These are phyloP conservation scores for Dynastes grantii DNA, from an alignment of 2,888 invertebrate genomes.

Conservation along the genomic window DNA sequence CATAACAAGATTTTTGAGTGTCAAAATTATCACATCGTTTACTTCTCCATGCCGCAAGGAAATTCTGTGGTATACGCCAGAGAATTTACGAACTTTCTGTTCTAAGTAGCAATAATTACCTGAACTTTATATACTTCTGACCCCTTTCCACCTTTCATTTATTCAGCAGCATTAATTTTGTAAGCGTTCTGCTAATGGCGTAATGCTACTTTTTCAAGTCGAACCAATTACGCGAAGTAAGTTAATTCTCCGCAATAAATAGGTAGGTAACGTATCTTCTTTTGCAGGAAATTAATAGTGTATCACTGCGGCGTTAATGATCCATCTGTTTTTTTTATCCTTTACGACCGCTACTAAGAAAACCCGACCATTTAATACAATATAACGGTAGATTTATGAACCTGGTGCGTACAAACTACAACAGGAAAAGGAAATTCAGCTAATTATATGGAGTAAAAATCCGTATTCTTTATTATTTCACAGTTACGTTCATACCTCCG, in stretches of 20 bases:
- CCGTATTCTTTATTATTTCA: constrained; percentile 40
- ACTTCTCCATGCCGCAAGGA: not conserved
- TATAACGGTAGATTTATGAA: constrained; percentile 45
- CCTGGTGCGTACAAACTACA: constrained; percentile 28
- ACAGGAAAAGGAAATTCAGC: constrained; percentile 51
- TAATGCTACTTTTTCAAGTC: constrained; percentile 6
- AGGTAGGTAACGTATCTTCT: constrained; percentile 27
- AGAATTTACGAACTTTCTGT: not conserved
- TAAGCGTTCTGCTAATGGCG: constrained; percentile 13
- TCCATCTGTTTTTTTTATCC: constrained; percentile 27
- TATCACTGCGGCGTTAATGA: constrained; percentile 32
- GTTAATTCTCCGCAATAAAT: constrained; percentile 27
- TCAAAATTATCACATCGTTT: no score
- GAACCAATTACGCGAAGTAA: constrained; percentile 16
- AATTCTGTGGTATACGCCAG: no score
- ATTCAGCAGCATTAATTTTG: constrained; percentile 4
- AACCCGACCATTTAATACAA: constrained; percentile 34
- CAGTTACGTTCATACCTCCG: constrained; percentile 13
- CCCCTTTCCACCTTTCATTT: not conserved
- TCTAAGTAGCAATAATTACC: no score
- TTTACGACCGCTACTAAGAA: constrained; percentile 20
- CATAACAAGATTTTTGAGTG: no score
- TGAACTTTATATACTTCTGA: not conserved
- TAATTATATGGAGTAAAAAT: constrained; percentile 48
- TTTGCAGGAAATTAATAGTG: constrained; percentile 44